Percentiles rank a stretch among this genome's conserved stretches.
These are phyloP conservation scores for Lagocephalus sceleratus DNA, from an alignment of 2,797 vertebrate genomes.

Conservation along the genomic window DNA sequence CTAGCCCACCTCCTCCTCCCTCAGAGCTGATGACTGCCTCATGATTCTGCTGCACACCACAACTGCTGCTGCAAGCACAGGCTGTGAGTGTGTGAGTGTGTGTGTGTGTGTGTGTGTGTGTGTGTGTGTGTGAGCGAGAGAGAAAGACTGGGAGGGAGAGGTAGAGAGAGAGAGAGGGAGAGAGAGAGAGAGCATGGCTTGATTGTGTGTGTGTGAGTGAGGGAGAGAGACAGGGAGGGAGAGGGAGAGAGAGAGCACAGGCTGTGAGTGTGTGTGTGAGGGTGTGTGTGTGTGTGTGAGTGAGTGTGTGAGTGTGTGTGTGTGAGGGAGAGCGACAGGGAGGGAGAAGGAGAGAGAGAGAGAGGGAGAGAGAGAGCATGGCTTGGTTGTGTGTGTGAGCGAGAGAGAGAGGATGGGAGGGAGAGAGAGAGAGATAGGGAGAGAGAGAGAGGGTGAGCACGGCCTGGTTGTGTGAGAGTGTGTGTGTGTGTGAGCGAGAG, in stretches of 20 bases:
- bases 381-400: slow-evolving; percentile 2
- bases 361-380: slow-evolving; percentile 1
- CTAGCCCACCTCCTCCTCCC: slow-evolving; percentile 47
- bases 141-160: slow-evolving; percentile 1
- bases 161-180: slow-evolving; percentile 1
- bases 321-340: too few relatives aligned
- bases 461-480: too few relatives aligned
- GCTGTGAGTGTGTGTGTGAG: too few relatives aligned
- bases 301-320: slow-evolving; percentile 7
- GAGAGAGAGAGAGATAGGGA: too few relatives aligned
- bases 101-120: background rate
- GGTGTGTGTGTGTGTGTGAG: background rate
- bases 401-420: background rate
- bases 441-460: slow-evolving; percentile 1
- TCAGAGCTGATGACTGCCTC: slow-evolving; percentile 40
- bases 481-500: background rate
- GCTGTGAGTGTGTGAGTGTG: too few relatives aligned
- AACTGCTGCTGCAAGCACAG: slow-evolving; percentile 2
- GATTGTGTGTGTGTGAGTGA: background rate
- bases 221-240: too few relatives aligned
- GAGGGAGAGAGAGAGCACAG: too few relatives aligned
- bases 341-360: background rate
- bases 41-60: slow-evolving; percentile 42
- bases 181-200: background rate
- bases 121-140: slow-evolving; percentile 7